These are phyloP conservation scores for Enchytraeus crypticus DNA, from an alignment of 2,888 invertebrate genomes.

Conservation along the genomic window DNA sequence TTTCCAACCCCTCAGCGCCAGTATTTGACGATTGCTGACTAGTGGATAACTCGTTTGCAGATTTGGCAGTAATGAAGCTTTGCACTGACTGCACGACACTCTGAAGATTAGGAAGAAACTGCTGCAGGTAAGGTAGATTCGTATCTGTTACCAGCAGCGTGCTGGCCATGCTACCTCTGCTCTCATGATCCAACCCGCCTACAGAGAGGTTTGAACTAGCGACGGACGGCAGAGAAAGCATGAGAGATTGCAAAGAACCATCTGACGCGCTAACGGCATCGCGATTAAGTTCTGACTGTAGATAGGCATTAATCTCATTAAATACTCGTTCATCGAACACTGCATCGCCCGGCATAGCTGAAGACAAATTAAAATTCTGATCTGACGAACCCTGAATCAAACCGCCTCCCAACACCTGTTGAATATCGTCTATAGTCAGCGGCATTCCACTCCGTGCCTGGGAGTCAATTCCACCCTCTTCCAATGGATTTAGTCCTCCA, in stretches of 20 bases:
- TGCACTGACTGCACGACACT: constrained; percentile 17
- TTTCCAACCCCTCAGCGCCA: no score
- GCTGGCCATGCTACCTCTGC: neutral
- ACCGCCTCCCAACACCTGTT: constrained; percentile 3
- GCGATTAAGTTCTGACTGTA: constrained; percentile 9
- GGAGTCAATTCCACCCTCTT: no score
- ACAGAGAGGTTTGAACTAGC: neutral
- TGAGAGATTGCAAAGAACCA: neutral
- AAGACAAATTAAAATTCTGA: no score
- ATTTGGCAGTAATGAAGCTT: constrained; percentile 2
- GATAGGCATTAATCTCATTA: constrained; percentile 15
- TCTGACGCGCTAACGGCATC: neutral
- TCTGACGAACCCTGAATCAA: neutral
- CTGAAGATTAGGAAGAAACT: constrained; percentile 14
- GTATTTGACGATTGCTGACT: no score
- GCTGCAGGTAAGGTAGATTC: constrained; percentile 14
- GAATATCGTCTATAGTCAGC: constrained; percentile 6
- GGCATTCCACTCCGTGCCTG: no score
- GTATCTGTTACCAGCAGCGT: constrained; percentile 13
- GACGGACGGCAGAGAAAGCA: neutral
- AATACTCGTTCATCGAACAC: constrained; percentile 14
- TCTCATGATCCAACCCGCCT: neutral
- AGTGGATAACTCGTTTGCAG: no score
- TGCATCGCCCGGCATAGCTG: neutral
- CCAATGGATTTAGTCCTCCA: no score